Percentiles rank a stretch among this genome's conserved stretches.
These are phyloP conservation scores for Andricus grossulariae DNA, from an alignment of 1,140 invertebrate genomes.

Conservation along the genomic window DNA sequence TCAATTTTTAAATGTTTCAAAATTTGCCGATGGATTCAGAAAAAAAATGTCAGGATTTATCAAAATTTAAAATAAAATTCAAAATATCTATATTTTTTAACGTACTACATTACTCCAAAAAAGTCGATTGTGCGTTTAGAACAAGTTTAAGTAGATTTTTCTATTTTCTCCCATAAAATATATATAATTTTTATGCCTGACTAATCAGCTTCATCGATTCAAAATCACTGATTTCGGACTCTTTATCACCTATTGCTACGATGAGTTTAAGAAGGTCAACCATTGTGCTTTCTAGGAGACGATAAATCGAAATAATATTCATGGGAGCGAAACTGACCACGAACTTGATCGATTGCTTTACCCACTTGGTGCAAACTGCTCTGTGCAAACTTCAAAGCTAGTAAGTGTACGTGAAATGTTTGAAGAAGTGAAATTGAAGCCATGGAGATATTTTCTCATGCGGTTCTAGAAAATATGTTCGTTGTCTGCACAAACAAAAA, in stretches of 20 bases:
- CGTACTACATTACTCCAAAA: no score
- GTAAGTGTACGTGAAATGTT: neutral
- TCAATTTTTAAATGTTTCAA: no score
- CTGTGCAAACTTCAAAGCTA: neutral
- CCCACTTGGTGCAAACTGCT: constrained; percentile 3
- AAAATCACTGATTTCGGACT: neutral
- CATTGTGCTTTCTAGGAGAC: neutral
- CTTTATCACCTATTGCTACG: no score
- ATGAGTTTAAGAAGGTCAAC: constrained; percentile 17
- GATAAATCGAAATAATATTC: constrained; percentile 10
- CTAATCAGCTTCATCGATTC: neutral
- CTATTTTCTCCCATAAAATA: no score
- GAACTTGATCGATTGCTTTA: constrained; percentile 5
- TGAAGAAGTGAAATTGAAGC: neutral
- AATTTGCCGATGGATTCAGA: no score
- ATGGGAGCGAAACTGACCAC: constrained; percentile 1
- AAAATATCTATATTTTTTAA: no score
- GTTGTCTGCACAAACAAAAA: neutral
- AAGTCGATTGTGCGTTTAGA: no score
- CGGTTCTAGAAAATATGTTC: neutral
- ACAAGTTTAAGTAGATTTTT: no score
- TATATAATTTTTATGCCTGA: no score
- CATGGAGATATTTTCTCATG: neutral
- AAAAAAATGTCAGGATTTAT: no score
- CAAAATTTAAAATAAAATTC: no score